Evolutionary conservation across 1,140 invertebrate species (phyloP).

Genomic region (Aphelenchoides besseyi): DNA sequence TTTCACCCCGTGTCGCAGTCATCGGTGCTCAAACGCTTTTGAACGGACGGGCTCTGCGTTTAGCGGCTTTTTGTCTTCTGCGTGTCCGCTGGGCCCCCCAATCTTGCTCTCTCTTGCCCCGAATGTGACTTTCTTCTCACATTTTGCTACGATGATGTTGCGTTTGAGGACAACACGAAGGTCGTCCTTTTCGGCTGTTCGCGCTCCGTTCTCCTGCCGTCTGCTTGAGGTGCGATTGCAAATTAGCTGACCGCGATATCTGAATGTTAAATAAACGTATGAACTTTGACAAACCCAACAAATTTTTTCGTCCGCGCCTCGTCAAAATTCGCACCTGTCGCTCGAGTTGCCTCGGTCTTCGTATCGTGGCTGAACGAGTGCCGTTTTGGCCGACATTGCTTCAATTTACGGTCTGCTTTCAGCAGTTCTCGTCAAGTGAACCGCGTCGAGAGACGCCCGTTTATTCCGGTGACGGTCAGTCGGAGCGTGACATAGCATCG

Average conservation of each 20-base stretch:
- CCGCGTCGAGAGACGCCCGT: neutral
- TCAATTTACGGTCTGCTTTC: neutral
- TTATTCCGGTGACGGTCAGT: neutral
- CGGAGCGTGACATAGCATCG: neutral
- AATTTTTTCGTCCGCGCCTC: too few species aligned
- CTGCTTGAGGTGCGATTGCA: neutral
- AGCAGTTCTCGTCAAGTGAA: neutral
- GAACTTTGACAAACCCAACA: neutral
- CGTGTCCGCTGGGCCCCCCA: constrained; percentile 1
- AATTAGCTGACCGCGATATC: neutral
- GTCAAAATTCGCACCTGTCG: neutral
- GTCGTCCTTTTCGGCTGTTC: neutral
- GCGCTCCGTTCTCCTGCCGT: neutral
- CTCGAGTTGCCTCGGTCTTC: neutral
- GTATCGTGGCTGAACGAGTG: neutral
- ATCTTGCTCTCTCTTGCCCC: neutral
- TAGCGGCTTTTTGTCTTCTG: neutral
- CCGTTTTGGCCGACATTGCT: neutral
- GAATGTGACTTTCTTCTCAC: constrained; percentile 5
- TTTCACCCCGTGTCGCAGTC: neutral
- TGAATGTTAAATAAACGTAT: neutral
- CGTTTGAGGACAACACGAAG: constrained; percentile 1
- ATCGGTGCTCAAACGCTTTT: neutral
- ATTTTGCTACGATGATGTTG: constrained; percentile 3
- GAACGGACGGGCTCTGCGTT: neutral